Evolutionary conservation across 2,888 invertebrate species (phyloP), one percentile per base, ranked within the genome.

Genomic region (Rhamphomyia laevipes): DNA sequence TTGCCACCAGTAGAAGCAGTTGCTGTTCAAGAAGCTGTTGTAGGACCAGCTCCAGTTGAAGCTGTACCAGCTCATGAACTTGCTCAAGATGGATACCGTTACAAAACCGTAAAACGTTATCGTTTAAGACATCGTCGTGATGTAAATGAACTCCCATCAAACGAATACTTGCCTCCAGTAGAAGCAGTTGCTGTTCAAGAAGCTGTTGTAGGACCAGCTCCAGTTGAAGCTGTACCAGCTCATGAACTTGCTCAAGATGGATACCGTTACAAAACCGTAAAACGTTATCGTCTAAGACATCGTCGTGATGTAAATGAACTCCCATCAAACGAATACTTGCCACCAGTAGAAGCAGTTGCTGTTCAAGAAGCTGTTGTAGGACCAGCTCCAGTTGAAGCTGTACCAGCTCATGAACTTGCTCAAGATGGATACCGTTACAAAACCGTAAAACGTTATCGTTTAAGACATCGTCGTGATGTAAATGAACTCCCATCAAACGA

Each of bases 1-100:
- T 66, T 12, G 61, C 63, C 59, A 0, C 61, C 60, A 13, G 37
- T 16, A n/a, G 38, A 16, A 17, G 2, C 38, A 17, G 38, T 17
- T 55, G 63, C 61, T 27, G 61, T 60, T 16, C 65, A 63, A 45
- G 58, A 59, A 49, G 55, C 65, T 12, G 15, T n/a, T 15, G 16
- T 43, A 31, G 60, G 62, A 21, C 48, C 51, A 43, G 6, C 54
- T 16, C 43, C 23, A 31, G 48, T 35, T 21, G 47, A 46, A 23
- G 37, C 50, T 2, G 55, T 49, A 51, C 50, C 56, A 57, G 53
- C 50, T 43, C 45, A 49, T 43, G n/a, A 38, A 12, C 27, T 44
- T 1, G 43, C 54, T 27, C 54, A 53, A 51, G 58, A 58, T 52
- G 58, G 58, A 16, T 58, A 58, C 46, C 54, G 54, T 11, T 58